Evolutionary conservation across 2,113 vertebrate genomes (phyloP), one percentile per base, ranked within the genome.

Genomic region (Amazona vittata): DNA sequence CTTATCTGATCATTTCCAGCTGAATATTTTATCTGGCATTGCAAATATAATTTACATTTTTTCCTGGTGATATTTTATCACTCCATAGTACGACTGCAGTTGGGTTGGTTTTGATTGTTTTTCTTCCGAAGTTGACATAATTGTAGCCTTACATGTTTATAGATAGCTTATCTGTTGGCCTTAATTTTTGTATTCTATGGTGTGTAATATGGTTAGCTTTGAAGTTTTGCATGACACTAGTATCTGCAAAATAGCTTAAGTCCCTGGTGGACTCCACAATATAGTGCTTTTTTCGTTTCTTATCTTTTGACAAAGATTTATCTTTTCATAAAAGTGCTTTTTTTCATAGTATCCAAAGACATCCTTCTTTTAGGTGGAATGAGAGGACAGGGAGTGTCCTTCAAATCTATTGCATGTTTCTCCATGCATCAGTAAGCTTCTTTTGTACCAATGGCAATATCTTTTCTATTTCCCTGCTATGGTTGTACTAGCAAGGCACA

Each of bases 191-290:
- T 59, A 5, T 69, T 88, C 63, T 77, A 39, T 86, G 33, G 29
- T 68, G 59, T 47, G 63, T 8, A 25, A 25, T 39, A 26, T 0
- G 0, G 10, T 22, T 71, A 17, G 1, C 37, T 75, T 76, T 59
- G 26, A 76, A 77, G 25, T 28, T 73, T 68, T 83, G 43, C 39
- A 15, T 33, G 31, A 15, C 29, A 59, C 9, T 29, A 33, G 33
- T 39, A 76, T 2, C 2, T 31, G 43, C n/a, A 80, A 76, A 95
- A 83, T 64, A 68, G 12, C n/a, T 33, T 24, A 35, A 76, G 28
- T n/a, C 12, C 10, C 52, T 83, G 10, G 15, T 29, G 15, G 15
- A 39, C 25, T 91, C 16, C 28, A 50, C 18, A 68, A 11, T 46
- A 24, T 2, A 31, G 7, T 55, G n/a, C 0, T 21, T 33, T 53